Conservation (phyloP, 2,888 invertebrate species). For the Sphaeridia pumilis region DNA sequence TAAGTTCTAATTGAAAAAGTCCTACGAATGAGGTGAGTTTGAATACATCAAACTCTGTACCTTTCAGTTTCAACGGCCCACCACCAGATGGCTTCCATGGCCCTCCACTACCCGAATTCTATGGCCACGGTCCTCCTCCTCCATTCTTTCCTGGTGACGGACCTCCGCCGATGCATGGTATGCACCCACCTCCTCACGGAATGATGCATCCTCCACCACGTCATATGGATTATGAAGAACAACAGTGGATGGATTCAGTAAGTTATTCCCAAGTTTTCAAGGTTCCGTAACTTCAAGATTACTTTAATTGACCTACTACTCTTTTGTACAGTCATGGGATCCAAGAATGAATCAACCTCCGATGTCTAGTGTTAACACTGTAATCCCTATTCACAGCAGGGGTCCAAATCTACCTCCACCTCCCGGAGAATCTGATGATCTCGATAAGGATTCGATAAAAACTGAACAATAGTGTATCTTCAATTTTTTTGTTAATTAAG, state of each 20-base stretch:
- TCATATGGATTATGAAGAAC: conserved; percentile 46
- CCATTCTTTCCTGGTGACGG: conserved; percentile 1
- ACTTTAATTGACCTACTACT: background rate
- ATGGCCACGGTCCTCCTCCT: conserved; percentile 31
- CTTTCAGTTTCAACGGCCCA: conserved; percentile 19
- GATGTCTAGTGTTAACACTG: conserved; percentile 30
- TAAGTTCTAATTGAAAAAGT: too few species aligned
- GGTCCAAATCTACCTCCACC: conserved; percentile 34
- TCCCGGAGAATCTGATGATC: conserved; percentile 28
- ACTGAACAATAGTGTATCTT: too few species aligned
- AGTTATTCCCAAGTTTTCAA: conserved; percentile 17
- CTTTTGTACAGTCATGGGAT: conserved; percentile 10
- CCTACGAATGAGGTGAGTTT: too few species aligned
- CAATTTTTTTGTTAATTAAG: too few species aligned
- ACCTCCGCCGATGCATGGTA: background rate
- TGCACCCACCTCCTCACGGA: background rate
- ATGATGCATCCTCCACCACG: conserved; percentile 19
- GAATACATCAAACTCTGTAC: too few species aligned
- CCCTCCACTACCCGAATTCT: conserved; percentile 29
- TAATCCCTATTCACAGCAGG: conserved; percentile 36
- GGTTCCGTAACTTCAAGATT: background rate
- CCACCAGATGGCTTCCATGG: conserved; percentile 21
- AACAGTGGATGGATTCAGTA: conserved; percentile 52
- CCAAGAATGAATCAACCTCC: conserved; percentile 19
- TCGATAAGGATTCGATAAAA: conserved; percentile 15